Conservation (phyloP, 2,113 vertebrate species). For the Monopterus albus region DNA sequence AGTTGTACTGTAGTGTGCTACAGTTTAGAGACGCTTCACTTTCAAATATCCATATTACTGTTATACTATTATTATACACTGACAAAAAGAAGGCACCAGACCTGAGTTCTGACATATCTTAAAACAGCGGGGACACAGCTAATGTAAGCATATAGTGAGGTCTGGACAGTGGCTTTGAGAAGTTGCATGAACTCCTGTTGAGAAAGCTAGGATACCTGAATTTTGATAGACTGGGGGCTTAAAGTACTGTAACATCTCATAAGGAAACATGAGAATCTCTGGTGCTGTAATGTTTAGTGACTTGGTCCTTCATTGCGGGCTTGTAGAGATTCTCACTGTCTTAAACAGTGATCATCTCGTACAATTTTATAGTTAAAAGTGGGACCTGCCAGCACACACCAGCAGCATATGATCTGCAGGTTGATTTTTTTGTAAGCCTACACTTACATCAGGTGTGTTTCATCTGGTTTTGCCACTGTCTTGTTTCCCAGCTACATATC, state of each 20-base stretch:
- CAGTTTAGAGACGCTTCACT: conserved; percentile 37
- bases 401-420: neutral
- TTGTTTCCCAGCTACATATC: neutral
- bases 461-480: neutral
- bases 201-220: neutral
- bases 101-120: conserved; percentile 30
- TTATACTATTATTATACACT: conserved; percentile 37
- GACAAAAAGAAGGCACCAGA: conserved; percentile 32
- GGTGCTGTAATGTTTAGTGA: conserved; percentile 4
- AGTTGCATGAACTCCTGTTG: conserved; percentile 20
- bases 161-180: conserved; percentile 18
- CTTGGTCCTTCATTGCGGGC: neutral
- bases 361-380: neutral
- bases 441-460: neutral
- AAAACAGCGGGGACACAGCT: conserved; percentile 17
- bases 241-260: neutral
- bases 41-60: conserved; percentile 41
- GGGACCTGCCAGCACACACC: neutral
- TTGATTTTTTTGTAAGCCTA: neutral
- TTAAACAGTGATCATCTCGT: neutral
- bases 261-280: neutral
- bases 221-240: conserved; percentile 1
- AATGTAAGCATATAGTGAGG: conserved; percentile 20
- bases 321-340: neutral
- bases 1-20: neutral